Evolutionary conservation across 2,888 invertebrate species (phyloP).

Genomic region (Melanotus villosus): DNA sequence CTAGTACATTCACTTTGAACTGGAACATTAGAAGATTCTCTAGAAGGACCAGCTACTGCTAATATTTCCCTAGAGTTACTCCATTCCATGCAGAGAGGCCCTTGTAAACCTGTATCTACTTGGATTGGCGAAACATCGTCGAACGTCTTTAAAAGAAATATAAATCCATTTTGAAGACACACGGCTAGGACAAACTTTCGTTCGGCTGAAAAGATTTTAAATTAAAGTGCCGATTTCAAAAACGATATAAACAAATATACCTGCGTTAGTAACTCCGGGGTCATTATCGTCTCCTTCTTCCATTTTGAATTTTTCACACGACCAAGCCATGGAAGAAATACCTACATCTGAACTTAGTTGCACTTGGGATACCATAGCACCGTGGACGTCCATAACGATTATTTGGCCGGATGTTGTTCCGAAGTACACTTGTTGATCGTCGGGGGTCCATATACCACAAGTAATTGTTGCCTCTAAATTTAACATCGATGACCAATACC

Average conservation of each 20-base stretch:
- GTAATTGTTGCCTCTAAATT: slow-evolving; percentile 95
- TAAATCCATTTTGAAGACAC: slow-evolving; percentile 90
- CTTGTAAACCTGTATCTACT: slow-evolving; percentile 85
- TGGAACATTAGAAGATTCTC: slow-evolving; percentile 62
- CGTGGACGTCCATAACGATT: slow-evolving; percentile 97
- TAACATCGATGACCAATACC: slow-evolving; percentile 98
- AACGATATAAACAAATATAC: slow-evolving; percentile 47
- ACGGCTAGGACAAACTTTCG: slow-evolving; percentile 87
- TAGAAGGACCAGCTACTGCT: slow-evolving; percentile 88
- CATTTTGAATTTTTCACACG: slow-evolving; percentile 98
- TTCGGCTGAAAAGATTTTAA: slow-evolving; percentile 67
- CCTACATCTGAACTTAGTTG: slow-evolving; percentile 88
- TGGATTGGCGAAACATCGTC: slow-evolving; percentile 94
- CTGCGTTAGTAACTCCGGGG: slow-evolving; percentile 72
- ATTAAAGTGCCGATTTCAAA: not conserved
- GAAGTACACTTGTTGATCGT: slow-evolving; percentile 97
- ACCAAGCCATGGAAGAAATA: slow-evolving; percentile 95
- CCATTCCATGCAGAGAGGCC: slow-evolving; percentile 94
- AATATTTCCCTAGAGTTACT: slow-evolving; percentile 93
- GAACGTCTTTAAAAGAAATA: slow-evolving; percentile 90
- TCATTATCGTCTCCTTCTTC: slow-evolving; percentile 89
- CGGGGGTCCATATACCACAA: slow-evolving; percentile 98
- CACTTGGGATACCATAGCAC: slow-evolving; percentile 95
- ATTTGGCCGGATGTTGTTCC: slow-evolving; percentile 96
- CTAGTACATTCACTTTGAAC: slow-evolving; percentile 78